Evolutionary conservation across 1,140 invertebrate genomes (phyloP).

Genomic region (Alviniconcha marisindica): DNA sequence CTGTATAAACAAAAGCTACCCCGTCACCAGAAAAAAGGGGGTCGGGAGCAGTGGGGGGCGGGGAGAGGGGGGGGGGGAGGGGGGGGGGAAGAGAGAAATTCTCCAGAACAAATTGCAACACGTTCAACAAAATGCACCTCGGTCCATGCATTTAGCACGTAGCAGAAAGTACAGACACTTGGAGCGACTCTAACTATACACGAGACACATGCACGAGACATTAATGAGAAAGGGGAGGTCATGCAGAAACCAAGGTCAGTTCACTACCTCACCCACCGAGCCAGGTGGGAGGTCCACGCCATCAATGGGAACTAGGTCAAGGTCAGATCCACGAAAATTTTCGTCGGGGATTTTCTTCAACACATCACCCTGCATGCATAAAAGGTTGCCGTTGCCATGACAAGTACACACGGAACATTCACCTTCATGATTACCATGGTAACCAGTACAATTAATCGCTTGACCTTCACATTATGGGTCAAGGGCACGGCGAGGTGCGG

Average conservation of each 20-base stretch:
- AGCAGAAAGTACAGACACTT: no score
- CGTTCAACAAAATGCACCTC: no score
- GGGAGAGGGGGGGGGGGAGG: no score
- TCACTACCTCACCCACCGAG: slow-evolving; percentile 42
- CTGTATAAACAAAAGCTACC: no score
- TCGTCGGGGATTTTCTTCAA: slow-evolving; percentile 67
- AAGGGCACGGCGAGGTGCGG: no score
- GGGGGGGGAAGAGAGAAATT: no score
- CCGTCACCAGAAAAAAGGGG: no score
- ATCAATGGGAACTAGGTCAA: slow-evolving; percentile 48
- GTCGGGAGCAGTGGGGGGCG: no score
- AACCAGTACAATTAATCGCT: neutral
- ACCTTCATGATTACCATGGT: neutral
- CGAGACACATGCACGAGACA: neutral
- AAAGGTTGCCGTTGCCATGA: neutral
- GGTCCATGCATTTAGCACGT: no score
- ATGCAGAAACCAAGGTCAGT: slow-evolving; percentile 9
- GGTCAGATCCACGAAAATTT: slow-evolving; percentile 44
- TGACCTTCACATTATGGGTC: no score
- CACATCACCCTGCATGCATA: slow-evolving; percentile 61
- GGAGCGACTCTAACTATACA: no score
- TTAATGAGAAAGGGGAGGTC: neutral
- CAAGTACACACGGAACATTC: neutral
- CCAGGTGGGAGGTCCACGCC: slow-evolving; percentile 28
- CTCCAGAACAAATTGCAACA: no score